These are phyloP conservation scores for Oreohelix idahoensis DNA, from an alignment of 1,140 invertebrate genomes.

Conservation along the genomic window DNA sequence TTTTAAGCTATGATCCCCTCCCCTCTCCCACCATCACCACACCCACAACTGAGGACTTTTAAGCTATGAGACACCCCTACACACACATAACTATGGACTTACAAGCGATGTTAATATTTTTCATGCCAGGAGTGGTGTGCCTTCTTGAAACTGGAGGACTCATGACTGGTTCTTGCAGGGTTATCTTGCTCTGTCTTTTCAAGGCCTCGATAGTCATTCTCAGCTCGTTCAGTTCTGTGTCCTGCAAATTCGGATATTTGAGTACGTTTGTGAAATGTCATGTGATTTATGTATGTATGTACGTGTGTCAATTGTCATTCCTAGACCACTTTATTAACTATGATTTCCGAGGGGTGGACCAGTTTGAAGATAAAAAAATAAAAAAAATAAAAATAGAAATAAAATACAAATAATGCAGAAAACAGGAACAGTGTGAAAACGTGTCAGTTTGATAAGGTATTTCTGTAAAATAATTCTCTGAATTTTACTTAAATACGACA, in stretches of 20 bases:
- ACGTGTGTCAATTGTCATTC: neutral
- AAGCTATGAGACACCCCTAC: no score
- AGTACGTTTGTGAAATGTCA: neutral
- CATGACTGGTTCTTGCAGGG: slow-evolving; percentile 57
- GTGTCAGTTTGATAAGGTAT: no score
- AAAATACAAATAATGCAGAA: no score
- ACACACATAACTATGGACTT: no score
- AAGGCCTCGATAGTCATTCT: slow-evolving; percentile 91
- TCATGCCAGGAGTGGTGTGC: slow-evolving; percentile 67
- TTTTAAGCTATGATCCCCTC: no score
- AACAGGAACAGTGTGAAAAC: no score
- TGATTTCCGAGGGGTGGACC: neutral
- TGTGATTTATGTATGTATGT: neutral
- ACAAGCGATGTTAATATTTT: slow-evolving; percentile 46
- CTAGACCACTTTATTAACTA: neutral
- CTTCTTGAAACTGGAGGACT: slow-evolving; percentile 55
- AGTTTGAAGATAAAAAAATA: no score
- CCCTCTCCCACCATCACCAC: no score
- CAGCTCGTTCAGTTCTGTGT: slow-evolving; percentile 91
- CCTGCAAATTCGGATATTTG: slow-evolving; percentile 75
- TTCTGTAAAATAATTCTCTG: no score
- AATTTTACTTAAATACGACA: no score
- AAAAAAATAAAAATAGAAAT: no score
- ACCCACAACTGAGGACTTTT: no score
- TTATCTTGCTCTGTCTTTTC: slow-evolving; percentile 83